A percentile compares a stretch with the other conserved stretches of the same genome.
Evolutionary conservation across 2,113 vertebrate genomes (phyloP).

Genomic region (Leptosomus discolor): DNA sequence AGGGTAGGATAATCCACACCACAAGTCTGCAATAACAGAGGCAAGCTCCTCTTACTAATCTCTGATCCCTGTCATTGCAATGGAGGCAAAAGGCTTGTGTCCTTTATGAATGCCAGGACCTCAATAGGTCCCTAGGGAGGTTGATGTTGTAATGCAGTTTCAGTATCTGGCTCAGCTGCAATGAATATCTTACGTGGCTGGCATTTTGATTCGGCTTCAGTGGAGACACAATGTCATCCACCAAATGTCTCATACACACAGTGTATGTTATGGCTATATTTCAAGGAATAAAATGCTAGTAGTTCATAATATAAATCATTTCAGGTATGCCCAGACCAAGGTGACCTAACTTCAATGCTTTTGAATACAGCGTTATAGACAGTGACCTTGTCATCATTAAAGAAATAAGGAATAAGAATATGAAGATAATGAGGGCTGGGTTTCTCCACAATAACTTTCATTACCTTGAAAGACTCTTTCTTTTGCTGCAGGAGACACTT

Average conservation of each 20-base stretch:
- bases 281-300: neutral
- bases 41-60: neutral
- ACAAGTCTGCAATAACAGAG: neutral
- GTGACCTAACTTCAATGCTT: neutral
- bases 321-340: neutral
- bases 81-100: neutral
- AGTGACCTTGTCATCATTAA: neutral
- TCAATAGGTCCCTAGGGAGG: neutral
- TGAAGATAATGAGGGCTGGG: neutral
- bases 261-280: neutral
- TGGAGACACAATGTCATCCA: neutral
- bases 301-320: neutral
- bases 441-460: neutral
- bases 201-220: neutral
- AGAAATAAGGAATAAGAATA: constrained; percentile 8
- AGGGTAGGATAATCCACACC: neutral
- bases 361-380: neutral
- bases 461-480: neutral
- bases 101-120: neutral
- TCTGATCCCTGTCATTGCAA: neutral
- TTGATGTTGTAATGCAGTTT: neutral
- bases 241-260: neutral
- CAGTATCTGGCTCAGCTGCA: neutral
- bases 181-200: neutral
- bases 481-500: neutral